phyloP scores from a whole-genome alignment of 2,113 vertebrate species.

The Phocoena sinus region DNA sequence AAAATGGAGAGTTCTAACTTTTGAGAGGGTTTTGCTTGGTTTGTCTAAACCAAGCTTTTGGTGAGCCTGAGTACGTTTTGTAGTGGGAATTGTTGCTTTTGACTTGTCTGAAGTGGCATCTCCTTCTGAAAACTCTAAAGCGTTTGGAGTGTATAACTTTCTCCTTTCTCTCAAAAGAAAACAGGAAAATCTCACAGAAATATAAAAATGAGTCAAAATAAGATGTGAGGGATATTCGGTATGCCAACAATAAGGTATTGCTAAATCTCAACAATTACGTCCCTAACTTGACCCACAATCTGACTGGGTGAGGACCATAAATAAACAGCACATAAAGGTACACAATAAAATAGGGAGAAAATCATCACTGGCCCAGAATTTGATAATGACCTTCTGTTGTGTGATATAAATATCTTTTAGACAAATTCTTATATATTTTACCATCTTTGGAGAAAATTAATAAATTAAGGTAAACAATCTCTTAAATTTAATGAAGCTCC shows the following conservation, averaged over 20 bases:
- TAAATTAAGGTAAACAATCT: neutral
- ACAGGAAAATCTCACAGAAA: neutral
- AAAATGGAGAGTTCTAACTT: neutral
- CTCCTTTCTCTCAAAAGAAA: neutral
- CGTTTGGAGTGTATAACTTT: neutral
- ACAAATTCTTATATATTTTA: neutral
- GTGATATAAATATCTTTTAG: neutral
- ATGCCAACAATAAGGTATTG: neutral
- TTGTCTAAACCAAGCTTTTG: neutral
- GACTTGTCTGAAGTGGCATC: neutral
- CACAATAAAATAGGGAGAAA: neutral
- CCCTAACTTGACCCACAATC: neutral
- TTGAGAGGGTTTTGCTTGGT: neutral
- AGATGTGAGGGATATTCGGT: neutral
- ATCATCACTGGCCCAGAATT: neutral
- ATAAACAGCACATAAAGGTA: neutral
- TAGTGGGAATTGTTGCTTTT: neutral
- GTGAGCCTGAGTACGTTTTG: neutral
- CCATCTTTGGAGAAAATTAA: neutral
- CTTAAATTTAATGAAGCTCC: neutral
- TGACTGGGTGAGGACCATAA: neutral
- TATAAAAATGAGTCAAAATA: slow-evolving; percentile 2
- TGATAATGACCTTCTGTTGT: neutral
- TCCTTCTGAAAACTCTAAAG: neutral
- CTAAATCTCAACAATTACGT: neutral